Percentiles rank a stretch among this genome's conserved stretches.
Conservation (phyloP, 1,140 invertebrate genomes). For the Drosophila sulfurigaster region DNA sequence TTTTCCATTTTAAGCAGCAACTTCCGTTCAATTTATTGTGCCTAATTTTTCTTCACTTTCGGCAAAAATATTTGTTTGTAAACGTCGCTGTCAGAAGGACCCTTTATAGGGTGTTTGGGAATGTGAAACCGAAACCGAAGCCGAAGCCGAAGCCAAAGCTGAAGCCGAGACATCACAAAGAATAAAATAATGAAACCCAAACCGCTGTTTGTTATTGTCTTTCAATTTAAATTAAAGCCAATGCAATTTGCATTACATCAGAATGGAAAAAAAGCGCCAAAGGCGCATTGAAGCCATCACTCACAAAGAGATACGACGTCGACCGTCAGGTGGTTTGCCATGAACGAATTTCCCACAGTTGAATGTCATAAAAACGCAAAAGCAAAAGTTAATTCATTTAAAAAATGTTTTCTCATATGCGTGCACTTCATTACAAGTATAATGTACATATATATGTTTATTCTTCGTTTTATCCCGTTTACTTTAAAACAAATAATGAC, state of each 20-base stretch:
- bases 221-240: conserved; percentile 27
- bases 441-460: neutral
- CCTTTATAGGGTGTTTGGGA: conserved; percentile 50
- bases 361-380: neutral
- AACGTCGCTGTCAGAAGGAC: conserved; percentile 26
- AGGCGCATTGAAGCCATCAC: conserved; percentile 8
- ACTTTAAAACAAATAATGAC: neutral
- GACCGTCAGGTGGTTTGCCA: neutral
- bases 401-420: neutral
- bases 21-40: conserved; percentile 82
- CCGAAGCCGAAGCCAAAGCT: too few species aligned
- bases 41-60: conserved; percentile 80
- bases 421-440: neutral
- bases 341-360: conserved; percentile 4
- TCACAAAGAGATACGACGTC: neutral
- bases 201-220: conserved; percentile 13
- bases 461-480: too few species aligned
- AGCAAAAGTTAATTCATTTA: conserved; percentile 5
- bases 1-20: conserved; percentile 78
- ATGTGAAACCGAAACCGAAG: too few species aligned
- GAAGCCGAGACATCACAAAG: too few species aligned
- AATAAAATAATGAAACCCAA: too few species aligned
- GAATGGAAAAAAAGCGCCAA: neutral
- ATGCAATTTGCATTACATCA: conserved; percentile 32
- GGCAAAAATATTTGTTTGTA: conserved; percentile 43